Base-by-base conservation (phyloP, 1,140 invertebrate species). In the Sarcophaga peregrina region DNA sequence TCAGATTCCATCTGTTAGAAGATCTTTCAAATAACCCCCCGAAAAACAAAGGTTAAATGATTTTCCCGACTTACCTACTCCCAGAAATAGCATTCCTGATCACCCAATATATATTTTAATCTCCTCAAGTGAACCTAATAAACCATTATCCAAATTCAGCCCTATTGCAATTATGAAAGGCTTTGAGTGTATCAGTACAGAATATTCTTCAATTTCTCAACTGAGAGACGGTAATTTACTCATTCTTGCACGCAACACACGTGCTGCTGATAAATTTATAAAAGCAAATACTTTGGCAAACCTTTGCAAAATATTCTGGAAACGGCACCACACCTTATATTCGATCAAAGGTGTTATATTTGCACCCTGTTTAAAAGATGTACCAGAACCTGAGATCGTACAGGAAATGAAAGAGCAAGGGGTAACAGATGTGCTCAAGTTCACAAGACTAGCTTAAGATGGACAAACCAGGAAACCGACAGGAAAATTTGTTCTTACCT, bases 341-440 rank as follows among this genome's bases (percentile, higher is more conserved):
- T 54, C 73, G 15, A 46, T 75, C 11, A 82, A 74, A 45, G 82
- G 82, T 15, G 73, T 82, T 8, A 54, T 52, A n/a, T n/a, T n/a
- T n/a, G n/a, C n/a, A n/a, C n/a, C n/a, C n/a, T n/a, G n/a, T n/a
- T n/a, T n/a, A n/a, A 20, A 74, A 74, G n/a, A 48, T 72, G 20
- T 58, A 68, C 82, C 17, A 74, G 62, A 17, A 45, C n/a, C 47
- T 52, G 72, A 72, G 75, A 72, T 72, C 25, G 73, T 74, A 13
- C 11, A 47, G 37, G 68, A 74, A 82, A 15, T 72, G n/a, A 82
- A 75, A 74, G 10, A 13, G 52, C 62, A 82, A 75, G 46, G 48
- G 8, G 82, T 82, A 13, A 73, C 54, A n/a, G 58, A 9, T n/a
- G 81, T 82, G 11, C 72, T 72, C 48, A 82, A 82, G 46, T 82